Base-by-base conservation (phyloP, 1,140 invertebrate species). In the Psix sp. region DNA sequence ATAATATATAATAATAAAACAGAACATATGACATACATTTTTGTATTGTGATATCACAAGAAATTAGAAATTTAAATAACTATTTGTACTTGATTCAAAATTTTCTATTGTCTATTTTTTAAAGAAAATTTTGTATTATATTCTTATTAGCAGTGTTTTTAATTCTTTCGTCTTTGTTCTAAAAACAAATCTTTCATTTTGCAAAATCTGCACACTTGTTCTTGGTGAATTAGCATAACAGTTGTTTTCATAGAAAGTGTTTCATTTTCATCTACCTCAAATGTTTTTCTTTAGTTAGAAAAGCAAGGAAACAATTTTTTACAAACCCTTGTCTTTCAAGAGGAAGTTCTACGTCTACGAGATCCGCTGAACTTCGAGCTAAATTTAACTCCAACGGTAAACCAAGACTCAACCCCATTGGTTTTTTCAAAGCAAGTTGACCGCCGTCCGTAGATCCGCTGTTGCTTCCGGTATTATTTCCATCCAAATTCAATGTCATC, bases 251-350 rank as follows among this genome's bases (percentile, higher is more conserved):
- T n/a, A n/a, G n/a, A n/a, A n/a, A n/a, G n/a, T n/a, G n/a, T n/a
- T n/a, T n/a, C n/a, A n/a, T n/a, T n/a, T n/a, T n/a, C n/a, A n/a
- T n/a, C n/a, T n/a, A n/a, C n/a, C n/a, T n/a, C n/a, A n/a, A n/a
- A n/a, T n/a, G n/a, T n/a, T n/a, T n/a, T n/a, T n/a, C n/a, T n/a
- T n/a, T n/a, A n/a, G n/a, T n/a, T n/a, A n/a, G n/a, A n/a, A n/a
- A n/a, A n/a, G n/a, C n/a, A n/a, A n/a, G n/a, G n/a, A n/a, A n/a
- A n/a, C n/a, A n/a, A n/a, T 29, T 54, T 26, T 10, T 46, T 66
- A 73, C 68, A 84, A 87, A 96, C 95, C 93, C 93, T 89, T 96
- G 95, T 82, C 93, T 91, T 83, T 95, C 94, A 46, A 96, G 87
- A 36, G 94, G 93, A 73, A 95, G 88, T 63, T 91, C 89, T 2